Evolutionary conservation across 37 sponge, comb jelly and placozoan genomes (phyloP).

Genomic region (Spongilla lacustris): DNA sequence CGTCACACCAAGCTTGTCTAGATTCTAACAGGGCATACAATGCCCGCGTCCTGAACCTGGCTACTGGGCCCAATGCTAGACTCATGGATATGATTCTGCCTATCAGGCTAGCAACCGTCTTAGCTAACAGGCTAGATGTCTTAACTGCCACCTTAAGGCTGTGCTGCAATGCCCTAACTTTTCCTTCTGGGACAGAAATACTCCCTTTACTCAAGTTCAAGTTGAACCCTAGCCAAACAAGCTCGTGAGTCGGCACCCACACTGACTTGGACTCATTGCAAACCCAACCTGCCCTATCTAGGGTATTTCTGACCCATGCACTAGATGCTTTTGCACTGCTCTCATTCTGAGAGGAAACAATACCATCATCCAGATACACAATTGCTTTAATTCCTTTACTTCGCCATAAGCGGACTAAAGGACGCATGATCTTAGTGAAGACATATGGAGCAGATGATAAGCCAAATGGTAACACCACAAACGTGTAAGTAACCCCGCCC

Average conservation of each 20-base stretch:
- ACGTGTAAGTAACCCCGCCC: too few species aligned
- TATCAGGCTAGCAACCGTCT: slow-evolving; percentile 7
- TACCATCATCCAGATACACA: slow-evolving; percentile 44
- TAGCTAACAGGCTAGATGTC: neutral
- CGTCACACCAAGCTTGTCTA: neutral
- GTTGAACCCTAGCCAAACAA: slow-evolving; percentile 8
- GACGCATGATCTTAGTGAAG: slow-evolving; percentile 26
- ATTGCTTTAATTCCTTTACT: neutral
- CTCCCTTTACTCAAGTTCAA: slow-evolving; percentile 9
- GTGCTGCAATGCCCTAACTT: neutral
- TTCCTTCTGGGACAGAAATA: slow-evolving; percentile 11
- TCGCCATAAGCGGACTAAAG: neutral
- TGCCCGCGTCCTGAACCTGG: slow-evolving; percentile 12
- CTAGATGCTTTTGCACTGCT: neutral
- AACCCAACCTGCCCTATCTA: slow-evolving; percentile 11
- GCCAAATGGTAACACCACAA: slow-evolving; percentile 24
- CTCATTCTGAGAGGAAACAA: neutral
- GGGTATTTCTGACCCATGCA: neutral
- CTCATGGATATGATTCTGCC: slow-evolving; percentile 30
- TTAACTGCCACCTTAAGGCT: neutral
- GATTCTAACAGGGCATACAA: neutral
- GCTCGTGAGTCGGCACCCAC: neutral
- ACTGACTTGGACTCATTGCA: neutral
- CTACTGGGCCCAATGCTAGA: slow-evolving; percentile 10
- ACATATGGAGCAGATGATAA: slow-evolving; percentile 15